Evolutionary conservation across 2,113 vertebrate genomes (phyloP), one percentile per base, ranked within the genome.

Genomic region (Plecturocebus donacophilus): DNA sequence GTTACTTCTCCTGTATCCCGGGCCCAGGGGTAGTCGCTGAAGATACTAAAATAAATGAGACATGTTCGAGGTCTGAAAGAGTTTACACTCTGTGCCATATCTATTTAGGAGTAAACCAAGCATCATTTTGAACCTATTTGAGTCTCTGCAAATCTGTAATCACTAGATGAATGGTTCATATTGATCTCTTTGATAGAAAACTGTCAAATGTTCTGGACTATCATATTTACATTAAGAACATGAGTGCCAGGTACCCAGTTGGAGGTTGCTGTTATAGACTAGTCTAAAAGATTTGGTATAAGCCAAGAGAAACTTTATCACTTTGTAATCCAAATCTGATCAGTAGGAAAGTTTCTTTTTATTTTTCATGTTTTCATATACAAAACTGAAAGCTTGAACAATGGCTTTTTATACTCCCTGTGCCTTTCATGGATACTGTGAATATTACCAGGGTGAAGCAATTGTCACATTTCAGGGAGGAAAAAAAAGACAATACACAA

Each of bases 311-410:
- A 89, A 73, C 11, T 54, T 56, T 80, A 90, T 85, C 66, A 35
- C 23, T 68, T 90, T 58, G 64, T 19, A 92, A 87, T 21, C 32
- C 45, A 91, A 45, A 82, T 94, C 17, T 42, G 27, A 94, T 71
- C 58, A 40, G 11, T 61, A 66, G 87, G 40, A 90, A 89, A 76
- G 42, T 81, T 91, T 49, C 20, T 82, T 54, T 10, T 52, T 95
- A 79, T 87, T 97, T 87, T 96, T 58, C 87, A 71, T 47, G 45
- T 13, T 79, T 77, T 71, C 71, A 66, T 40, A 35, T 68, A 56
- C 85, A 64, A 94, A 97, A 52, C 45, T 68, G 40, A 93, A 82
- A 21, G 14, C n/a, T 38, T 66, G 38, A 77, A 90, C 66, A 75
- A 70, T 54, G 71, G 16, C 54, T 79, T 95, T 77, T 89, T 93